Evolutionary conservation across 2,797 vertebrate genomes (phyloP).

Genomic region (Propithecus perrieri): DNA sequence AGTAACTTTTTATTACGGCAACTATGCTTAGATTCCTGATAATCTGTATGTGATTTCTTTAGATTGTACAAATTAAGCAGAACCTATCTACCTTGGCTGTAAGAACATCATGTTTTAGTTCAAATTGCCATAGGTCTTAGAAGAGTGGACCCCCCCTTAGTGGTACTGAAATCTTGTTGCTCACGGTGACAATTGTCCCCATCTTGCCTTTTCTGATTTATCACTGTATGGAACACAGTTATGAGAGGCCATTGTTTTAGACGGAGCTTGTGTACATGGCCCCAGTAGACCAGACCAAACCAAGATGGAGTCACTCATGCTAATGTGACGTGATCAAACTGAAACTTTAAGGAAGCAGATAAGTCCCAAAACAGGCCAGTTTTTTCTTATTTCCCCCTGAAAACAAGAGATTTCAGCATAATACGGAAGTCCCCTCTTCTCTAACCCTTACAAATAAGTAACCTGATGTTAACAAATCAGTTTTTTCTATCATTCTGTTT

Average conservation of each 20-base stretch:
- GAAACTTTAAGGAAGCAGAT: neutral
- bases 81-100: neutral
- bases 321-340: neutral
- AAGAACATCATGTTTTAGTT: neutral
- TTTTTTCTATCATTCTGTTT: neutral
- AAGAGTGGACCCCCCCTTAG: neutral
- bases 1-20: neutral
- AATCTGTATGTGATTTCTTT: neutral
- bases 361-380: neutral
- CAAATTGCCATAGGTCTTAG: neutral
- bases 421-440: neutral
- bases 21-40: neutral
- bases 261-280: too few relatives aligned
- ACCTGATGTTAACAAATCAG: neutral
- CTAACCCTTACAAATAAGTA: neutral
- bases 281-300: too few relatives aligned
- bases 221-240: neutral
- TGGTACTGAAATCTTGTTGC: neutral
- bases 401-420: neutral
- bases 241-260: neutral
- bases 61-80: neutral
- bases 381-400: neutral
- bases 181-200: neutral
- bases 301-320: neutral
- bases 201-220: neutral